Percentiles rank a stretch among this genome's conserved stretches.
These are phyloP conservation scores for Mormyrops attenuatus DNA, from an alignment of 2,797 vertebrate species.

Conservation along the genomic window DNA sequence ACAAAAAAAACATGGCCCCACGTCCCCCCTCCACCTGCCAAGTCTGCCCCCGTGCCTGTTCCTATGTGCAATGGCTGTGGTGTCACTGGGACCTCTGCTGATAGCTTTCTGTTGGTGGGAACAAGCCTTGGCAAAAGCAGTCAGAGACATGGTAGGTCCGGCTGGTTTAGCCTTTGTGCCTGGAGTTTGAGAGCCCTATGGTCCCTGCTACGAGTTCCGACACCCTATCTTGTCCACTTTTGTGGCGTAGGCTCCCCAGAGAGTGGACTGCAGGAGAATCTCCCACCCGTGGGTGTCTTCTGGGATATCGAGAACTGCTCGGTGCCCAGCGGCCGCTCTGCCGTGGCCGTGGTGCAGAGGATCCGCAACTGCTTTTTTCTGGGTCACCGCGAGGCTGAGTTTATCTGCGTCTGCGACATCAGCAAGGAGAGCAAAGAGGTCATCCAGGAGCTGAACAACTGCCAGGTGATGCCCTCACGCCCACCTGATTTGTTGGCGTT, in stretches of 20 bases:
- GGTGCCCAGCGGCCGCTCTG: conserved; percentile 88
- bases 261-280: conserved; percentile 72
- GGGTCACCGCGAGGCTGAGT: conserved; percentile 94
- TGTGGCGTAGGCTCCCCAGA: conserved; percentile 73
- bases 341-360: conserved; percentile 82
- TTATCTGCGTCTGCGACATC: conserved; percentile 98
- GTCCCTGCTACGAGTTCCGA: background rate
- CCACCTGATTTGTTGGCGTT: background rate
- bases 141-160: conserved; percentile 72
- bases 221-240: background rate
- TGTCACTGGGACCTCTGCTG: conserved; percentile 68
- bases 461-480: conserved; percentile 71
- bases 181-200: background rate
- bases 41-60: conserved; percentile 65
- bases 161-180: background rate
- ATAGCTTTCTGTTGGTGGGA: conserved; percentile 66
- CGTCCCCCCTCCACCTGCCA: conserved; percentile 70
- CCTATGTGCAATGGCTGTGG: conserved; percentile 90
- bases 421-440: conserved; percentile 97
- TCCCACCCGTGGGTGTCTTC: conserved; percentile 93
- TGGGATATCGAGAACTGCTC: conserved; percentile 99
- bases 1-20: conserved; percentile 80
- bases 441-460: conserved; percentile 98
- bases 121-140: conserved; percentile 68
- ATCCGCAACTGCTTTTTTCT: conserved; percentile 89